phyloP scores from a whole-genome alignment of 2,797 vertebrate genomes.

The Pangasius larnaudii region DNA sequence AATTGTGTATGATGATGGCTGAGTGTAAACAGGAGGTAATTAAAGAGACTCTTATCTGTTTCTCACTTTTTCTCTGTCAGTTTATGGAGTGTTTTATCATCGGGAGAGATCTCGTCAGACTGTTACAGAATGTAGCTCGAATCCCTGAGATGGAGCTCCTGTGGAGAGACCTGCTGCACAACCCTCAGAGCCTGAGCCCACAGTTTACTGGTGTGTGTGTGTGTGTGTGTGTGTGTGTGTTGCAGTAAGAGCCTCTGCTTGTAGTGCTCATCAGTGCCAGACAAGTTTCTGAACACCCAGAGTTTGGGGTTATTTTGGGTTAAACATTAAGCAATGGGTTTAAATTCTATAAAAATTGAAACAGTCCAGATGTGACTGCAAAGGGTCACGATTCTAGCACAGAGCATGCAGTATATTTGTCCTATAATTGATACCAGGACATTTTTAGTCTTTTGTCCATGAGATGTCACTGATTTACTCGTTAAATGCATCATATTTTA shows the following conservation, averaged over 20 bases:
- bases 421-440: neutral
- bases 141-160: conserved; percentile 93
- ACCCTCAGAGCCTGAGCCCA: conserved; percentile 85
- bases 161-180: conserved; percentile 95
- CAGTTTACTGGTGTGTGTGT: conserved; percentile 74
- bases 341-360: neutral
- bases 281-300: neutral
- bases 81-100: conserved; percentile 96
- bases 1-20: neutral
- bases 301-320: neutral
- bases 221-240: neutral
- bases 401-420: neutral
- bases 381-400: neutral
- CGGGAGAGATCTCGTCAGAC: conserved; percentile 91
- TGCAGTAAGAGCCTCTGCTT: neutral
- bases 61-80: conserved; percentile 63
- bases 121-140: conserved; percentile 93
- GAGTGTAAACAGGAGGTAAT: neutral
- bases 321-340: neutral
- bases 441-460: neutral
- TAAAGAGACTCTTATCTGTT: neutral
- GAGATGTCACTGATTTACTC: neutral
- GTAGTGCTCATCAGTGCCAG: neutral
- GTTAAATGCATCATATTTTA: neutral
- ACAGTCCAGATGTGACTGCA: neutral